These are phyloP conservation scores for Irena cyanogastra DNA, from an alignment of 2,113 vertebrate genomes.

Conservation along the genomic window DNA sequence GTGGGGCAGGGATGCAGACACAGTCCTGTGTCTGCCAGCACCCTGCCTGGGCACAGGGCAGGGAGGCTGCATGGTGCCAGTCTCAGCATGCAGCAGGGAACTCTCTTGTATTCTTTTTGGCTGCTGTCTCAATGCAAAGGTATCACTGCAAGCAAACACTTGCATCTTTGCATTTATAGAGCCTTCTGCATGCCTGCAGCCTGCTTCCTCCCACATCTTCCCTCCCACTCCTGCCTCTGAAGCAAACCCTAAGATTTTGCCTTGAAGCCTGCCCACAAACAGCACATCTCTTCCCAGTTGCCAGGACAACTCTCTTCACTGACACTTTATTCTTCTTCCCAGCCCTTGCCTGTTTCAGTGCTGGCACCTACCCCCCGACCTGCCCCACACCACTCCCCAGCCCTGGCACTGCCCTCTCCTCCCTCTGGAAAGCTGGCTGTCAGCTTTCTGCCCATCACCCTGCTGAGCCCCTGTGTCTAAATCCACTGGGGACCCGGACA, in stretches of 20 bases:
- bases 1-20: background rate
- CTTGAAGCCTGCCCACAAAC: background rate
- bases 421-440: background rate
- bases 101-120: background rate
- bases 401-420: background rate
- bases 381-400: background rate
- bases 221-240: background rate
- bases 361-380: background rate
- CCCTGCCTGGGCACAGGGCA: background rate
- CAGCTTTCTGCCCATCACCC: background rate
- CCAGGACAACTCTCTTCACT: background rate
- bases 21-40: rapidly evolving
- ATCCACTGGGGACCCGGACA: background rate
- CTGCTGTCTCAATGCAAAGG: background rate
- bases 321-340: background rate
- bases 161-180: background rate
- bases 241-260: background rate
- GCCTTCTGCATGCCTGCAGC: background rate
- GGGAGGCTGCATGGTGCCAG: background rate
- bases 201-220: background rate
- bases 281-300: background rate
- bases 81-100: background rate
- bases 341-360: rapidly evolving
- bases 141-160: background rate
- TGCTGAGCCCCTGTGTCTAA: background rate